Evolutionary conservation across 2,113 vertebrate genomes (phyloP).

Genomic region (Nerophis ophidion): DNA sequence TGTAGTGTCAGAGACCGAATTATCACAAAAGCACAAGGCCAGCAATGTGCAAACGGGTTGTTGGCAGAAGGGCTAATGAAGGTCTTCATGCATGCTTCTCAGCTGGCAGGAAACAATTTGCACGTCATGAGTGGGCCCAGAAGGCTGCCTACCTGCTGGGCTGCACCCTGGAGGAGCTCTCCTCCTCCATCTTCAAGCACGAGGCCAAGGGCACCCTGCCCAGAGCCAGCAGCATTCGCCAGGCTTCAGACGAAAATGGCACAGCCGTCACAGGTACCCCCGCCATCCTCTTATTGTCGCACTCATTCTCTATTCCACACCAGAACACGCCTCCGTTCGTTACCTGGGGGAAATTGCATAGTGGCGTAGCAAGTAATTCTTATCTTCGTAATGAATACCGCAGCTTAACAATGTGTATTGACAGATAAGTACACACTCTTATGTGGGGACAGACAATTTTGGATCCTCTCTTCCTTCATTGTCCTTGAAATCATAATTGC

Average conservation of each 20-base stretch:
- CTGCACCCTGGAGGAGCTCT: conserved; percentile 89
- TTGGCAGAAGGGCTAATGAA: conserved; percentile 56
- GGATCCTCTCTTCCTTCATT: conserved; percentile 51
- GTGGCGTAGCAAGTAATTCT: conserved; percentile 51
- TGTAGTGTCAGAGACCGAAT: conserved; percentile 38
- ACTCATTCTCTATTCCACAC: conserved; percentile 21
- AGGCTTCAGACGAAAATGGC: conserved; percentile 76
- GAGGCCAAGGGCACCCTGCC: conserved; percentile 84
- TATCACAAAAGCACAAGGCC: conserved; percentile 36
- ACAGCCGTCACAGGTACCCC: conserved; percentile 74
- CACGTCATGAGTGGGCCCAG: conserved; percentile 96
- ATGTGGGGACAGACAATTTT: conserved; percentile 57
- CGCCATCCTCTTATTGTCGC: conserved; percentile 7
- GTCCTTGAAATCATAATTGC: conserved; percentile 68
- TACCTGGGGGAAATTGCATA: conserved; percentile 57
- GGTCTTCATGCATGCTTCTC: conserved; percentile 54
- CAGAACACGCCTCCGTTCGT: conserved; percentile 33
- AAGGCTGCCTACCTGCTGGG: conserved; percentile 93
- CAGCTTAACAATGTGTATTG: conserved; percentile 60
- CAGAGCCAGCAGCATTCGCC: conserved; percentile 81
- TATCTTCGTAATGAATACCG: conserved; percentile 66
- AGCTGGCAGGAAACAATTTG: conserved; percentile 93
- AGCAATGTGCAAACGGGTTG: conserved; percentile 24
- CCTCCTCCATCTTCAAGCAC: conserved; percentile 93
- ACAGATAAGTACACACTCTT: conserved; percentile 53